Percentiles rank a stretch among this genome's conserved stretches.
Conservation (phyloP, 2,888 invertebrate species). For the Papilio protenor region DNA sequence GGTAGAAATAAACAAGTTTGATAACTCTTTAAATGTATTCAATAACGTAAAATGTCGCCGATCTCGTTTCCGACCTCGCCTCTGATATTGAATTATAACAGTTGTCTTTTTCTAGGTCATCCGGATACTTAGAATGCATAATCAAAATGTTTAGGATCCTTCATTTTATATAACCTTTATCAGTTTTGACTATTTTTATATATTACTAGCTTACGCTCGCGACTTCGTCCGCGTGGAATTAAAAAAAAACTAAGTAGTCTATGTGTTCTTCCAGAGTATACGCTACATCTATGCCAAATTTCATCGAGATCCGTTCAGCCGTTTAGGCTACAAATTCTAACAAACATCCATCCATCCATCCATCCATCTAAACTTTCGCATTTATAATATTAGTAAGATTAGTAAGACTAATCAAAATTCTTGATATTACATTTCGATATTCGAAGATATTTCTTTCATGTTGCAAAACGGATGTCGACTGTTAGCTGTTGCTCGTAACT, state of each 20-base stretch:
- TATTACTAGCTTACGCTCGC: no score
- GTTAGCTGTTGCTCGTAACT: background rate
- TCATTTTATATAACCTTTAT: slow-evolving; percentile 26
- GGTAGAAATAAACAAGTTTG: background rate
- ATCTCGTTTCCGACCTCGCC: slow-evolving; percentile 36
- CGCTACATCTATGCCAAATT: no score
- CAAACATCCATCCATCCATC: no score
- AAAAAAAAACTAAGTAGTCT: no score
- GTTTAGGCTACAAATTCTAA: no score
- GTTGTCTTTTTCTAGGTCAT: slow-evolving; percentile 36
- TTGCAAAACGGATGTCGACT: background rate
- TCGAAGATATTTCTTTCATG: background rate
- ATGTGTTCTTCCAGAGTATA: no score
- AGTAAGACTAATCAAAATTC: no score
- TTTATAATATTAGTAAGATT: no score
- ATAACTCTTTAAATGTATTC: slow-evolving; percentile 19
- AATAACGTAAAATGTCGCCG: slow-evolving; percentile 16
- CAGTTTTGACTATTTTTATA: slow-evolving; percentile 1
- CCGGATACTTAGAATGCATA: slow-evolving; percentile 24
- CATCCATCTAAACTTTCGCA: no score
- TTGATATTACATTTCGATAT: no score
- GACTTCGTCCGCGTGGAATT: no score
- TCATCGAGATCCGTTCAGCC: no score
- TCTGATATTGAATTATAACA: slow-evolving; percentile 39
- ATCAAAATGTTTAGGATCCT: slow-evolving; percentile 23